Evolutionary conservation across 2,888 invertebrate species (phyloP).

Genomic region (Heliconius sara): DNA sequence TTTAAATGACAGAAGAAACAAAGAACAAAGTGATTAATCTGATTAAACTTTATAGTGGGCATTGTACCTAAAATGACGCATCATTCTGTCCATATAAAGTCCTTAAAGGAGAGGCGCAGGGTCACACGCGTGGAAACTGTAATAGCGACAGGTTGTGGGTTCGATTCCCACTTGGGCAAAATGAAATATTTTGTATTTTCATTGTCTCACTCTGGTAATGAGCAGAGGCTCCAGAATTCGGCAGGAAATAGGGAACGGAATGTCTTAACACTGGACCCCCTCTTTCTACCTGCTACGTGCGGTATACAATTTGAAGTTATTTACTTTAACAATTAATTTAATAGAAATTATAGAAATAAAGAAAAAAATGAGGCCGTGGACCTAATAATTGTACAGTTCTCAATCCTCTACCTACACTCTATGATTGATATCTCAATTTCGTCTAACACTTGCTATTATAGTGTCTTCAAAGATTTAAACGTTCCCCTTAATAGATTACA

Average conservation of each 20-base stretch:
- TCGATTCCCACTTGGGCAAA: too few species aligned
- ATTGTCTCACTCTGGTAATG: too few species aligned
- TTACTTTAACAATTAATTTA: neutral
- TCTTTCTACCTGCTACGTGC: neutral
- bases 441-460: conserved; percentile 33
- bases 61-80: neutral
- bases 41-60: neutral
- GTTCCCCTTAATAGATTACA: conserved; percentile 29
- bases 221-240: neutral
- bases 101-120: neutral
- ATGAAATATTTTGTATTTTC: too few species aligned
- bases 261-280: neutral
- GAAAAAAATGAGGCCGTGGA: conserved; percentile 37
- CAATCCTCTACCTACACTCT: conserved; percentile 42
- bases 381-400: conserved; percentile 28
- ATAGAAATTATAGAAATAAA: conserved; percentile 38
- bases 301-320: neutral
- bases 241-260: neutral
- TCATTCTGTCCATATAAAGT: neutral
- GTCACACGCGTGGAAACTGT: neutral
- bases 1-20: neutral
- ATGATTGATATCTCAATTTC: conserved; percentile 50
- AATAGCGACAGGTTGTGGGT: too few species aligned
- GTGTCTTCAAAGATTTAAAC: conserved; percentile 34
- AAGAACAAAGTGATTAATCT: neutral